Percentiles rank a stretch among this genome's conserved stretches.
phyloP scores from a whole-genome alignment of 2,888 invertebrate species.

The Alviniconcha strummeri region DNA sequence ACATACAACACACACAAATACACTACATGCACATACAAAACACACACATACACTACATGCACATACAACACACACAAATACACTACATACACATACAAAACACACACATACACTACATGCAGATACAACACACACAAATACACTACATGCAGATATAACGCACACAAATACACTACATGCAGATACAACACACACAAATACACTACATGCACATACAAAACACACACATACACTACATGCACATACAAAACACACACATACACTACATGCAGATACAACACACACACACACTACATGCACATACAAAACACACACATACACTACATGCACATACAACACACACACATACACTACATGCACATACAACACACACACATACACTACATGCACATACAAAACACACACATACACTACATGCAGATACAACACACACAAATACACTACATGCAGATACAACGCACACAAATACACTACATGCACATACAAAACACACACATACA shows the following conservation, averaged over 20 bases:
- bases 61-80: not conserved
- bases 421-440: conserved; percentile 10
- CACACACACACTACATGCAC: too few relatives aligned
- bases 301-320: too few relatives aligned
- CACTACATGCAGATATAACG: not conserved
- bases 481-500: not conserved
- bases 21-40: not conserved
- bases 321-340: not conserved
- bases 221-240: too few relatives aligned
- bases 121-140: too few relatives aligned
- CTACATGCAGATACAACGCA: too few relatives aligned
- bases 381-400: not conserved
- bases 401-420: not conserved
- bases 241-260: not conserved
- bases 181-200: too few relatives aligned
- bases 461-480: not conserved
- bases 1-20: not conserved
- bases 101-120: too few relatives aligned
- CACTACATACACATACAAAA: not conserved
- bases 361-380: not conserved
- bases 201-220: too few relatives aligned
- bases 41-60: too few relatives aligned
- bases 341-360: not conserved
- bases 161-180: not conserved
- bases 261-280: not conserved